These are phyloP conservation scores for Psettodes erumei DNA, from an alignment of 2,113 vertebrate genomes.

Conservation along the genomic window DNA sequence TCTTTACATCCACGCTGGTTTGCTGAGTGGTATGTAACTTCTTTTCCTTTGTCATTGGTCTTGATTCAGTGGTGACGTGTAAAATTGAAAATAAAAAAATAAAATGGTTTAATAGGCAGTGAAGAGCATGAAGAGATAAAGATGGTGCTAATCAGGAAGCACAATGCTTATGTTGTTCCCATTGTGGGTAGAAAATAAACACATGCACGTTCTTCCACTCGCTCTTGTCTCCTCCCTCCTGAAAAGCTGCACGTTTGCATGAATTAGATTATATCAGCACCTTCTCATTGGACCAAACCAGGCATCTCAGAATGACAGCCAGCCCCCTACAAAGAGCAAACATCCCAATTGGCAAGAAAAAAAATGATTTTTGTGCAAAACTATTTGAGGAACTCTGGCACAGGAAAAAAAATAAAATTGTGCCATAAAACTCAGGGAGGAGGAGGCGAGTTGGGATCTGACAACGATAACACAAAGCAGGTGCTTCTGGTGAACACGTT, in stretches of 20 bases:
- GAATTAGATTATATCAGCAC: too few relatives aligned
- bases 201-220: too few relatives aligned
- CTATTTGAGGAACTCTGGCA: not conserved
- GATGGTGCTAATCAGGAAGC: not conserved
- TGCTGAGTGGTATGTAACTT: not conserved
- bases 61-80: too few relatives aligned
- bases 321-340: not conserved
- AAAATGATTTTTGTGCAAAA: not conserved
- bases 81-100: not conserved
- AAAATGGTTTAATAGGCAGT: not conserved
- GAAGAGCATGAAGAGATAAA: not conserved
- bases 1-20: too few relatives aligned
- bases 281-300: not conserved
- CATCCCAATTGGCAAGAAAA: not conserved
- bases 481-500: not conserved
- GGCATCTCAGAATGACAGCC: not conserved
- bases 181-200: not conserved
- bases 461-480: not conserved
- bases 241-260: not conserved
- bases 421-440: not conserved
- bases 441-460: not conserved
- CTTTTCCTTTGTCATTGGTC: not conserved
- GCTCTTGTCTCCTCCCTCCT: not conserved
- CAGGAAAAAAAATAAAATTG: not conserved
- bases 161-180: not conserved